A percentile compares a stretch with the other conserved stretches of the same genome.
Conservation (phyloP, 2,113 vertebrate species). For the Poeciliopsis occidentalis region DNA sequence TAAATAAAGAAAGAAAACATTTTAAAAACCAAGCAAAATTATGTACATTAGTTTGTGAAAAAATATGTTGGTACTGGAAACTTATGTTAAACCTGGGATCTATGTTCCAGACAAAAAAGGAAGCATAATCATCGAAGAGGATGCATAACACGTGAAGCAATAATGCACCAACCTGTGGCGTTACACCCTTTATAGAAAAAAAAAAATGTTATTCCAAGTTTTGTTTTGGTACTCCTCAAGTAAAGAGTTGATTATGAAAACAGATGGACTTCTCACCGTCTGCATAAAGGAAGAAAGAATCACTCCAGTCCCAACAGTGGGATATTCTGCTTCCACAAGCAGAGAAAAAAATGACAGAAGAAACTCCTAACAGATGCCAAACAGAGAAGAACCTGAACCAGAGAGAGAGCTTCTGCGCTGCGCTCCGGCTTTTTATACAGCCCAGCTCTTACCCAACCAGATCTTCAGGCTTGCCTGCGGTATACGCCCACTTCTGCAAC, state of each 20-base stretch:
- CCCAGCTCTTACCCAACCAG: constrained; percentile 68
- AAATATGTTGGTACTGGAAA: not conserved
- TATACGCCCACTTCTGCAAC: constrained; percentile 56
- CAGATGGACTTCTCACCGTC: constrained; percentile 52
- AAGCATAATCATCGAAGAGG: constrained; percentile 11
- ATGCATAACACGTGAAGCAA: constrained; percentile 22
- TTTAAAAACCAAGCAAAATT: not conserved
- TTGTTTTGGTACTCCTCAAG: constrained; percentile 28
- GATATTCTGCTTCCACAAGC: constrained; percentile 21
- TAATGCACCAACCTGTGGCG: constrained; percentile 55
- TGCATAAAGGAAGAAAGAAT: not conserved
- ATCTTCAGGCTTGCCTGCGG: constrained; percentile 35
- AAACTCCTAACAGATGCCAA: constrained; percentile 29
- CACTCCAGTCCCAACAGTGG: not conserved
- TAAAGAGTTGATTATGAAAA: constrained; percentile 23
- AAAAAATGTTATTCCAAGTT: constrained; percentile 17
- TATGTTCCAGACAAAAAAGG: constrained; percentile 1
- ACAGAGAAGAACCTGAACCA: constrained; percentile 41
- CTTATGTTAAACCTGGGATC: not conserved
- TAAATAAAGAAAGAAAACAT: no score
- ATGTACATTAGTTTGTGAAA: not conserved
- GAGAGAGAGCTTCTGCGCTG: constrained; percentile 36
- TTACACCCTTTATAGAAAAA: constrained; percentile 4
- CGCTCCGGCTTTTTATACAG: constrained; percentile 74
- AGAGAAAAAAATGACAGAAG: constrained; percentile 19